Conservation (phyloP, 2,797 vertebrate species). For the Anolis apletophallus region DNA sequence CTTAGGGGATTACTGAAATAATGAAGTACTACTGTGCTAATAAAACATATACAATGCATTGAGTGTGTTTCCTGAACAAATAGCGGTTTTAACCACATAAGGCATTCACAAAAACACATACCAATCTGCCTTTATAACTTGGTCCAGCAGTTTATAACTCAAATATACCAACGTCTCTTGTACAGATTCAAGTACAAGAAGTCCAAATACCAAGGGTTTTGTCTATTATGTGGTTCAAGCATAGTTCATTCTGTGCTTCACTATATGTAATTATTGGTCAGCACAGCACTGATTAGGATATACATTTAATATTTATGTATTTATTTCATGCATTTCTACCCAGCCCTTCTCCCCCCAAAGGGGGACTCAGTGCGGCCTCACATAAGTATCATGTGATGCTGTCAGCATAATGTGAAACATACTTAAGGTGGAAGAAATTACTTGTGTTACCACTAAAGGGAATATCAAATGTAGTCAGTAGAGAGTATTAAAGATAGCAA, state of each 20-base stretch:
- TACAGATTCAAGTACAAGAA: neutral
- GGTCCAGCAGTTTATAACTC: neutral
- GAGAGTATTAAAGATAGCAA: neutral
- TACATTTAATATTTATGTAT: too few species aligned
- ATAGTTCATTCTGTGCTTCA: constrained; percentile 22
- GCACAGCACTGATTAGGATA: neutral
- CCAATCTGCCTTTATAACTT: neutral
- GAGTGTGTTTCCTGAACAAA: constrained; percentile 3
- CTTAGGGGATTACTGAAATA: constrained; percentile 20
- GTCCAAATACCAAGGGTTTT: neutral
- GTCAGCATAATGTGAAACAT: neutral
- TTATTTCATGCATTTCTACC: too few species aligned
- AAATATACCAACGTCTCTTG: neutral
- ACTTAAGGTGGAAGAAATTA: neutral
- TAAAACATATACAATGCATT: constrained; percentile 24
- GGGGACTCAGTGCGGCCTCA: too few species aligned
- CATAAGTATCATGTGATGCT: too few species aligned
- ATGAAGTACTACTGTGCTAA: constrained; percentile 9
- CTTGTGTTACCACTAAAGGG: neutral
- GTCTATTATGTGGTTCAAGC: neutral
- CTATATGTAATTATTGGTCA: constrained; percentile 16
- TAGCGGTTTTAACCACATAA: constrained; percentile 15
- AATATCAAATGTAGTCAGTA: neutral
- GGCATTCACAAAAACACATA: constrained; percentile 34
- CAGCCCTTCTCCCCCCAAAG: too few species aligned